Evolutionary conservation across 2,888 invertebrate species (phyloP).

Genomic region (Tetropium fuscum): DNA sequence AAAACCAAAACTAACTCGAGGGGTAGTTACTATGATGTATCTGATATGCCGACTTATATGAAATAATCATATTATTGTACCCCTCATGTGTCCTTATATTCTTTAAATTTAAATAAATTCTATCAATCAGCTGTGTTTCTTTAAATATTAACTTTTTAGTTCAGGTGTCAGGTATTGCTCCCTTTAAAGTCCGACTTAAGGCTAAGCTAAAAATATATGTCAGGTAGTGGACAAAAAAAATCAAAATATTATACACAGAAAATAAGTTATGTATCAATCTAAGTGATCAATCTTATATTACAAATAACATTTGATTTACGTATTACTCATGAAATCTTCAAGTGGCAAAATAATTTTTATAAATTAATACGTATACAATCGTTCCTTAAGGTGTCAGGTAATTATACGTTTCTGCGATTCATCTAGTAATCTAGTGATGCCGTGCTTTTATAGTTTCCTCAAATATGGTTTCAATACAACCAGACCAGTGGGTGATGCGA

Average conservation of each 20-base stretch:
- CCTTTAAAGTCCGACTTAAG: constrained; percentile 13
- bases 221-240: constrained; percentile 15
- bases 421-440: too few relatives aligned
- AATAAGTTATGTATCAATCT: background rate
- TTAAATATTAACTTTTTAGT: background rate
- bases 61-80: background rate
- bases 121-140: constrained; percentile 1
- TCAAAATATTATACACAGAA: background rate
- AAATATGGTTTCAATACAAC: too few relatives aligned
- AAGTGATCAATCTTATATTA: background rate
- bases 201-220: constrained; percentile 1
- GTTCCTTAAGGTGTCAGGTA: constrained; percentile 5
- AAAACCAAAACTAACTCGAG: constrained; percentile 2
- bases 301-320: background rate
- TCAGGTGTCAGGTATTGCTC: background rate
- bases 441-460: too few relatives aligned
- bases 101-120: background rate
- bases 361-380: background rate
- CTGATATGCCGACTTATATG: background rate
- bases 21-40: constrained; percentile 9
- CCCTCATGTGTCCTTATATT: background rate
- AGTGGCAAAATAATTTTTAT: background rate
- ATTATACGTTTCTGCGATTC: constrained; percentile 11
- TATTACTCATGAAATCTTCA: background rate
- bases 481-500: too few relatives aligned